phyloP scores from a whole-genome alignment of 2,888 invertebrate genomes.

The Yponomeuta malinellus region DNA sequence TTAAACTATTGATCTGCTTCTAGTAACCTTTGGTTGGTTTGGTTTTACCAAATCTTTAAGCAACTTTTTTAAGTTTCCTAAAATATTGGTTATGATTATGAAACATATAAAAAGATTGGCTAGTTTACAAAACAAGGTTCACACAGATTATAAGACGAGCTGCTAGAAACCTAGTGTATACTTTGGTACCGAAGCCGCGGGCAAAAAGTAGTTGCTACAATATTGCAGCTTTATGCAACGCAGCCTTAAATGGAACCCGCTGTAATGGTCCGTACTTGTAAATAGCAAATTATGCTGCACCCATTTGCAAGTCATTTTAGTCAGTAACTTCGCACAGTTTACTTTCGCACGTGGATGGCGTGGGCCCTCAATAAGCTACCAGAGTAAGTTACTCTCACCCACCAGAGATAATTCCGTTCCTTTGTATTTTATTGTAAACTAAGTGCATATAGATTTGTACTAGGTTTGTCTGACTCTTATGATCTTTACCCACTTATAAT shows the following conservation, averaged over 20 bases:
- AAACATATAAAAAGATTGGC: no score
- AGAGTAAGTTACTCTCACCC: neutral
- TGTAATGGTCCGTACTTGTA: neutral
- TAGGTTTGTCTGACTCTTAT: no score
- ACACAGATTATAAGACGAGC: no score
- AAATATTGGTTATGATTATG: no score
- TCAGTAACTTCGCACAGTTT: neutral
- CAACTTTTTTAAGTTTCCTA: no score
- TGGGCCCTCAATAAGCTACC: neutral
- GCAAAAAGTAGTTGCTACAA: neutral
- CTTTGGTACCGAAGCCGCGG: neutral
- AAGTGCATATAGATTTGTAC: no score
- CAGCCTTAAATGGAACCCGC: neutral
- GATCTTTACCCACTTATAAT: no score
- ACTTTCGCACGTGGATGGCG: neutral
- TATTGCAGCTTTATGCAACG: neutral
- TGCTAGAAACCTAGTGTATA: neutral
- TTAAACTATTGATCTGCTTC: no score
- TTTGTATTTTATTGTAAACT: neutral
- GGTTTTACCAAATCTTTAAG: no score
- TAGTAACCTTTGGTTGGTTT: no score
- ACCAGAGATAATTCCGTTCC: neutral
- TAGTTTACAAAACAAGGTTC: no score
- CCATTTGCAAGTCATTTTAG: neutral
- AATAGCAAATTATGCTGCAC: neutral